These are phyloP conservation scores for Ceramica pisi DNA, from an alignment of 2,888 invertebrate species.

Conservation along the genomic window DNA sequence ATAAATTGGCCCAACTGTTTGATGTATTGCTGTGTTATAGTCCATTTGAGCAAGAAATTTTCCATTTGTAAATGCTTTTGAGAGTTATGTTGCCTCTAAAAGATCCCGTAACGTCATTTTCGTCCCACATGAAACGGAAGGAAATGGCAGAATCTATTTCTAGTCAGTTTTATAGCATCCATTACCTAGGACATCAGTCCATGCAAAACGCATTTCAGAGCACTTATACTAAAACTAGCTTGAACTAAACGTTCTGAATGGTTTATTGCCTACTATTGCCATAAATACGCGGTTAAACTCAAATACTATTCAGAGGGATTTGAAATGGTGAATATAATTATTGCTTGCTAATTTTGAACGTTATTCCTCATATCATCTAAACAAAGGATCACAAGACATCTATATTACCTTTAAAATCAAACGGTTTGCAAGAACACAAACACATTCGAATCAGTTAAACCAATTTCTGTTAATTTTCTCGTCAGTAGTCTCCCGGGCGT, in stretches of 20 bases:
- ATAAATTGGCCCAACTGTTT: constrained; percentile 6
- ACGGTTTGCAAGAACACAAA: background rate
- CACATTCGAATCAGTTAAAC: background rate
- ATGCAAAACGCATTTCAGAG: constrained; percentile 10
- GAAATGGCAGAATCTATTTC: constrained; percentile 11
- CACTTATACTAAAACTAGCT: constrained; percentile 9
- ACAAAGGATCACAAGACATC: background rate
- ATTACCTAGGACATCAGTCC: constrained; percentile 3
- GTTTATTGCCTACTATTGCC: background rate
- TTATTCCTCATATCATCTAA: background rate
- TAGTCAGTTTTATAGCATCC: background rate
- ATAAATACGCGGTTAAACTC: background rate
- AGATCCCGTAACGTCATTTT: background rate
- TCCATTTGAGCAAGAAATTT: background rate
- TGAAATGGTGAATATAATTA: background rate
- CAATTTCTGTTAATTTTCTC: constrained; percentile 22
- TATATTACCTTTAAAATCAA: background rate
- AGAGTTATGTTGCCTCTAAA: background rate
- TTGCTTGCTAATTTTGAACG: background rate
- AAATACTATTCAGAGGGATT: background rate
- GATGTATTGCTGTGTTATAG: constrained; percentile 5
- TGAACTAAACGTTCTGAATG: background rate
- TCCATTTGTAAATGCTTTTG: background rate
- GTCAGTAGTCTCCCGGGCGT: constrained; percentile 36
- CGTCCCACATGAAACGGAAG: background rate